Percentiles rank a stretch among this genome's conserved stretches.
Evolutionary conservation across 2,888 invertebrate species (phyloP).

Genomic region (Tenthredo amoena): DNA sequence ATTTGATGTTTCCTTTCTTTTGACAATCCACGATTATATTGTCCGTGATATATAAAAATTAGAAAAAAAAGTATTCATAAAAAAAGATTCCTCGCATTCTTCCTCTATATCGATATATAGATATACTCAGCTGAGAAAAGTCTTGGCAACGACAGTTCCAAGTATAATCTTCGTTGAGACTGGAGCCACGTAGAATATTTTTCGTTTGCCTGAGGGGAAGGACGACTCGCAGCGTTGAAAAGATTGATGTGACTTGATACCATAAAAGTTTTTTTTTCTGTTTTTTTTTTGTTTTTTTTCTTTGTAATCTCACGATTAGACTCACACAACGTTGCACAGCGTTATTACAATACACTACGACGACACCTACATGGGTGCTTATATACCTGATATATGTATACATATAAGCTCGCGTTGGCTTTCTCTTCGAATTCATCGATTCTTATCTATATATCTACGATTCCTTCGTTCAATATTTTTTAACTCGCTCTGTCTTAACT

Average conservation of each 20-base stretch:
- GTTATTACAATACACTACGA: not conserved
- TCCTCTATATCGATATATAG: not conserved
- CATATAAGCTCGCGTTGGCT: not conserved
- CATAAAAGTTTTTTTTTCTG: not conserved
- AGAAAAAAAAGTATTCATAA: not conserved
- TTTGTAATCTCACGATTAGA: not conserved
- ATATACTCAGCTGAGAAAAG: not conserved
- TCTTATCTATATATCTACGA: not conserved
- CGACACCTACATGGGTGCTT: not conserved
- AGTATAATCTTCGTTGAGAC: not conserved
- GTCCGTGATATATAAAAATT: not conserved
- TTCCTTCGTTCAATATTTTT: not conserved
- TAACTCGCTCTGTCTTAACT: not conserved
- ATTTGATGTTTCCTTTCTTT: not conserved
- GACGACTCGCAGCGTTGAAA: not conserved
- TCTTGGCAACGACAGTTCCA: not conserved
- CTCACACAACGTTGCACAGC: not conserved
- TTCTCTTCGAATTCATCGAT: not conserved
- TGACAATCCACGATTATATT: not conserved
- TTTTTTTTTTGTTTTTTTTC: not conserved
- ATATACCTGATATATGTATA: not conserved
- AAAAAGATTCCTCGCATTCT: not conserved
- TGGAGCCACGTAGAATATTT: constrained; percentile 1
- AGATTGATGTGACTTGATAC: constrained; percentile 6
- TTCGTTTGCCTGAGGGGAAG: not conserved